Evolutionary conservation across 2,888 invertebrate genomes (phyloP), one percentile per base, ranked within the genome.

Genomic region (Heliconius erato): DNA sequence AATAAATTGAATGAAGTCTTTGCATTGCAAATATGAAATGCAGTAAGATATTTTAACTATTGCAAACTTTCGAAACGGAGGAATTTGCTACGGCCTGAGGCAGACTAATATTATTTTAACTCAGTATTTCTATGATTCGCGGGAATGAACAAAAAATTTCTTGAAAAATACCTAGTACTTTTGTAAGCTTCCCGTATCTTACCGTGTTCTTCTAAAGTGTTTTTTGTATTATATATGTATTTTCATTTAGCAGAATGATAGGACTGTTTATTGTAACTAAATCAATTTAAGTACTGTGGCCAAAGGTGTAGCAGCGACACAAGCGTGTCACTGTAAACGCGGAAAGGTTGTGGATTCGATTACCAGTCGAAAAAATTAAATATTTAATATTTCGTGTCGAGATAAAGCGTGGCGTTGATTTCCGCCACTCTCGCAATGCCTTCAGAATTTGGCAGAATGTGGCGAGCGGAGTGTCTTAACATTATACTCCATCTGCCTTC

Each of bases 1-100:
- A 59, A n/a, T 59, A 32, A n/a, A 74, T 12, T 74, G 35, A 59
- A 74, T 74, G 32, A 54, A 32, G 59, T 2, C 23, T 74, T 74
- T 59, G 59, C 32, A 23, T 54, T 28, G 74, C 74, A 32, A 74
- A 59, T 74, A 59, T 59, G 74, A 35, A 74, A 74, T 3, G 32
- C 23, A 35, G 32, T 32, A 23, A 54, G 28, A 35, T 74, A 35
- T 74, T 74, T 54, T 59, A 59, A 54, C n/a, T 74, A 54, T 74
- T 59, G 32, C 23, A 35, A 74, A n/a, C 32, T 59, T 59, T 35
- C 26, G 16, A 26, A 14, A 49, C 26, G 16, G n/a, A 54, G 32
- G 32, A 35, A 35, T 59, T 74, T 35, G 6, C 63, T 63, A 9
- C n/a, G 63, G 63, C 11, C 26, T 6, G 32, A 59, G 59, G 32